Evolutionary conservation across 2,113 vertebrate species (phyloP).

Genomic region (Albula goreensis): DNA sequence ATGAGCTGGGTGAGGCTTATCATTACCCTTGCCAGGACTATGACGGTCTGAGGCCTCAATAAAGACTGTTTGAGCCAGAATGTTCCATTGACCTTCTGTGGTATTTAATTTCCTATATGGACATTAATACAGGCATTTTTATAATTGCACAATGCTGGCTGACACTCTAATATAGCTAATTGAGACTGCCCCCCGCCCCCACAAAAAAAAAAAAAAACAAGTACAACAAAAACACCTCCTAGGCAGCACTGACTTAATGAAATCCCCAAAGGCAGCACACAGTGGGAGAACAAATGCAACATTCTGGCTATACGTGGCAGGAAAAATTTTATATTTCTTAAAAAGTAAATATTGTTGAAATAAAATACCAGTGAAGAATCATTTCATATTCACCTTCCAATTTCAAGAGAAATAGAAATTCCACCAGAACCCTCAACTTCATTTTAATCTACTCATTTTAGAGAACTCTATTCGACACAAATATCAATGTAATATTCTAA

Average conservation of each 20-base stretch:
- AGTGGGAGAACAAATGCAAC: no score
- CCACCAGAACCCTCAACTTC: not conserved
- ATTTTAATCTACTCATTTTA: no score
- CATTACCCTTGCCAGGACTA: not conserved
- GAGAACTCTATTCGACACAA: no score
- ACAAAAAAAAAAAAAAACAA: not conserved
- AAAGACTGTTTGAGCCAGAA: not conserved
- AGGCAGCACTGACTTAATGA: not conserved
- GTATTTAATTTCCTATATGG: constrained; percentile 4
- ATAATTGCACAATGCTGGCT: not conserved
- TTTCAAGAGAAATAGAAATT: not conserved
- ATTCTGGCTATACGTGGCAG: no score
- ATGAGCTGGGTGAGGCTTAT: not conserved
- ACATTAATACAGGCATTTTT: constrained; percentile 9
- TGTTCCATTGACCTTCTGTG: not conserved
- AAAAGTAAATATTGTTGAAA: not conserved
- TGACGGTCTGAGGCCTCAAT: not conserved
- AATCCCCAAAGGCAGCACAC: not conserved
- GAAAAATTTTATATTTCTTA: not conserved
- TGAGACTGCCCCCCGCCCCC: not conserved
- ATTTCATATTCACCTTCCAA: no score
- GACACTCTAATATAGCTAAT: not conserved
- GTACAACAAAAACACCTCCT: not conserved
- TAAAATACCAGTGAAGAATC: not conserved
- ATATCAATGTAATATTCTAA: no score